Evolutionary conservation across 1,140 invertebrate genomes (phyloP).

Genomic region (Hylyphantes graminicola): DNA sequence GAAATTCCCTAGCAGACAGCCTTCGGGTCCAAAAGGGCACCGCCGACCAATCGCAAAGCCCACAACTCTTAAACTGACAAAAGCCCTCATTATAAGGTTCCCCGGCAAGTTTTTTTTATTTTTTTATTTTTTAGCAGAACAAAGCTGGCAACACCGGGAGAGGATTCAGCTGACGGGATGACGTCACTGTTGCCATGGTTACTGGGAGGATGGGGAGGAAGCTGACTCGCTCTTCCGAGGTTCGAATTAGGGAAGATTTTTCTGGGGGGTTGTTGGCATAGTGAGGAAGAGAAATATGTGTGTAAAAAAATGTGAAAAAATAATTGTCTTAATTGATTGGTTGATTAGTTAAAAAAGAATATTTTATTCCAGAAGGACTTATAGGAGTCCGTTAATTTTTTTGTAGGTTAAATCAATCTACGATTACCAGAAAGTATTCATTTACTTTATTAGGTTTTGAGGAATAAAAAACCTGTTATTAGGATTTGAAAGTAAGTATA

Average conservation of each 20-base stretch:
- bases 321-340: neutral
- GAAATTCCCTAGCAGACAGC: slow-evolving; percentile 51
- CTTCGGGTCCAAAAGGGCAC: slow-evolving; percentile 11
- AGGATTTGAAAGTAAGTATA: too few species aligned
- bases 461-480: too few species aligned
- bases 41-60: slow-evolving; percentile 34
- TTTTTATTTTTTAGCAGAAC: neutral
- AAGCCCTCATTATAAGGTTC: slow-evolving; percentile 50
- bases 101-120: neutral
- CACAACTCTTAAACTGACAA: slow-evolving; percentile 50
- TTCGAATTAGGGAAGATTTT: slow-evolving; percentile 29
- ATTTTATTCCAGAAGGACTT: too few species aligned
- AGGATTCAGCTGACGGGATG: slow-evolving; percentile 34
- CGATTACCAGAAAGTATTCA: too few species aligned
- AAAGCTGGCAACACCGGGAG: slow-evolving; percentile 49
- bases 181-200: slow-evolving; percentile 54
- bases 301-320: neutral
- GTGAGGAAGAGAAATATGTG: neutral
- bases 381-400: too few species aligned
- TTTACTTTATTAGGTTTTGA: too few species aligned
- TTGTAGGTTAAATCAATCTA: too few species aligned
- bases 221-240: slow-evolving; percentile 33
- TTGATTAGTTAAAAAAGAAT: neutral
- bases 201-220: slow-evolving; percentile 42
- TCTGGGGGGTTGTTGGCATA: neutral